These are phyloP conservation scores for Ranitomeya variabilis DNA, from an alignment of 2,113 vertebrate genomes.

Conservation along the genomic window DNA sequence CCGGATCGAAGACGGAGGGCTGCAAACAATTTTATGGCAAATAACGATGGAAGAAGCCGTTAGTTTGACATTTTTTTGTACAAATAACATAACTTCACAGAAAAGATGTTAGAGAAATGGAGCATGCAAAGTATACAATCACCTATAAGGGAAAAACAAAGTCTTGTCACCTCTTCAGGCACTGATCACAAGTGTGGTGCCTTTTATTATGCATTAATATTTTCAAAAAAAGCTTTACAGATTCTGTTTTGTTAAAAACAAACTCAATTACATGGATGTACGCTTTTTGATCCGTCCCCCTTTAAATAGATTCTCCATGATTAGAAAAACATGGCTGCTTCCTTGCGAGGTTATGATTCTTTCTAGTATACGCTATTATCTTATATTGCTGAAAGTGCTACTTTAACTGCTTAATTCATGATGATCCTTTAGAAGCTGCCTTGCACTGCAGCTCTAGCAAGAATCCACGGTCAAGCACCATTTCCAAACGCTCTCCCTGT, in stretches of 20 bases:
- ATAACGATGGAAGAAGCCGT: not conserved
- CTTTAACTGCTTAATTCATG: too few relatives aligned
- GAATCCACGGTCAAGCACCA: too few relatives aligned
- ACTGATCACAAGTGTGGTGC: not conserved
- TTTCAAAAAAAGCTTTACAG: not conserved
- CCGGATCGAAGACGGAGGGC: slow-evolving; percentile 35
- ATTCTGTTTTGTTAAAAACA: not conserved
- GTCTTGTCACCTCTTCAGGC: not conserved
- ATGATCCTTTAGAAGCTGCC: too few relatives aligned
- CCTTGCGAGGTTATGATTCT: too few relatives aligned
- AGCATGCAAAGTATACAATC: slow-evolving; percentile 44
- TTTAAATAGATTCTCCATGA: not conserved
- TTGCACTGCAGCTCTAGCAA: too few relatives aligned
- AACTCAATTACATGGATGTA: not conserved
- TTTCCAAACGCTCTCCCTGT: too few relatives aligned
- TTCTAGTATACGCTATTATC: too few relatives aligned
- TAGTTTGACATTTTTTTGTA: not conserved
- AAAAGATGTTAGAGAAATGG: slow-evolving; percentile 10
- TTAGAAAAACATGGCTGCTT: too few relatives aligned
- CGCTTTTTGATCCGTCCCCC: not conserved
- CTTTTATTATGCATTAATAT: not conserved
- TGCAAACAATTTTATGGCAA: slow-evolving; percentile 36
- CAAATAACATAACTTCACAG: slow-evolving; percentile 26
- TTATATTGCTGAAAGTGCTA: too few relatives aligned
- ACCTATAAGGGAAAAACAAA: not conserved